phyloP scores from a whole-genome alignment of 1,140 invertebrate genomes.

The Gryon sp. region DNA sequence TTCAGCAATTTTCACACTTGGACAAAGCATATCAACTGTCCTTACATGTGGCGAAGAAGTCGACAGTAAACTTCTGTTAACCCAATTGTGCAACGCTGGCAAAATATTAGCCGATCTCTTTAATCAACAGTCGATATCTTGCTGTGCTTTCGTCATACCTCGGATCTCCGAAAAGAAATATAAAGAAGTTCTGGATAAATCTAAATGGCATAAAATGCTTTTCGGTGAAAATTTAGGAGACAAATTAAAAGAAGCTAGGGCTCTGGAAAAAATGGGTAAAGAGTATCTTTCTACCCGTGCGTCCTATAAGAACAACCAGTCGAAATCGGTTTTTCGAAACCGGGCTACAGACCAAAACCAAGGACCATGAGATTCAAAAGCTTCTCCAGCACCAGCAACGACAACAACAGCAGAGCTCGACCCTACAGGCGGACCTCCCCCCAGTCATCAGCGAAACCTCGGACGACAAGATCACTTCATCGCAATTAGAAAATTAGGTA shows the following conservation, averaged over 20 bases:
- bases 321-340: no score
- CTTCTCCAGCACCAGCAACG: no score
- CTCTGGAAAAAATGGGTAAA: no score
- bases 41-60: conserved; percentile 7
- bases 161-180: conserved; percentile 28
- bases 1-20: conserved; percentile 40
- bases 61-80: conserved; percentile 5
- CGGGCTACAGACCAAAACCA: no score
- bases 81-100: conserved; percentile 34
- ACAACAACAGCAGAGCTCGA: no score
- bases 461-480: no score
- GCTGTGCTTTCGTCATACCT: conserved; percentile 47
- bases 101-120: conserved; percentile 38
- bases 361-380: no score
- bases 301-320: no score
- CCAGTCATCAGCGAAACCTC: no score
- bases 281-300: no score
- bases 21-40: conserved; percentile 3
- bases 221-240: conserved; percentile 35
- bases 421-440: no score
- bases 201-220: conserved; percentile 22
- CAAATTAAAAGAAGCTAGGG: conserved; percentile 9
- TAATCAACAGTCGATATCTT: conserved; percentile 14
- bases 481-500: no score
- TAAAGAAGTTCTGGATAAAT: conserved; percentile 38